phyloP scores from a whole-genome alignment of 2,797 vertebrate genomes.

The Coendou prehensilis region DNA sequence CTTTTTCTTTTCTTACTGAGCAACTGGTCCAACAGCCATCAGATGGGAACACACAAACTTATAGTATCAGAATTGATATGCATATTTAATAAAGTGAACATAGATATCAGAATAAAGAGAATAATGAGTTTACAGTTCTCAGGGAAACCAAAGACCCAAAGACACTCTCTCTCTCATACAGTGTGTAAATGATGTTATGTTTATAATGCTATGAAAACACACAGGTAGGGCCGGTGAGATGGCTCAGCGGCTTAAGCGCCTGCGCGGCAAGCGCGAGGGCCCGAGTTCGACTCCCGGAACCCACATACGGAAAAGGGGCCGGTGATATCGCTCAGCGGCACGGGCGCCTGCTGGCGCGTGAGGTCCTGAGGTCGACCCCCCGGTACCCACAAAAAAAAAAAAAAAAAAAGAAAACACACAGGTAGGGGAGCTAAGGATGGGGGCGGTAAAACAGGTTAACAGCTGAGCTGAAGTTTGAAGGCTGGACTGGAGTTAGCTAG shows the following conservation, averaged over 20 bases:
- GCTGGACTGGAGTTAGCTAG: not conserved
- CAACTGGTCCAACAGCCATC: conserved; percentile 31
- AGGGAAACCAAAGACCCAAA: conserved; percentile 15
- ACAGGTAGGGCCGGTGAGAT: too few relatives aligned
- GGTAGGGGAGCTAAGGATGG: not conserved
- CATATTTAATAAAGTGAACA: conserved; percentile 2
- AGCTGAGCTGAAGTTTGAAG: conserved; percentile 46
- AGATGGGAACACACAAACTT: conserved; percentile 37
- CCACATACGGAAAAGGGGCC: too few relatives aligned
- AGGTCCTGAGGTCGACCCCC: too few relatives aligned
- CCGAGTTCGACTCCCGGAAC: too few relatives aligned
- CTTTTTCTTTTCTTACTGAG: not conserved
- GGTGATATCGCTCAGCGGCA: too few relatives aligned
- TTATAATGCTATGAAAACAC: not conserved
- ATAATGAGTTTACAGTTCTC: not conserved
- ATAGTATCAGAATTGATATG: not conserved
- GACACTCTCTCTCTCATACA: not conserved
- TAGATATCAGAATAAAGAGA: not conserved
- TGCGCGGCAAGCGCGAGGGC: too few relatives aligned
- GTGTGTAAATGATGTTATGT: not conserved
- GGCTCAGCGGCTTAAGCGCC: too few relatives aligned
- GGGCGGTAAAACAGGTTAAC: not conserved
- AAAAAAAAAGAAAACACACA: not conserved
- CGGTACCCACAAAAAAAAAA: too few relatives aligned
- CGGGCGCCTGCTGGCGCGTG: too few relatives aligned